Evolutionary conservation across 2,888 invertebrate species (phyloP).

Genomic region (Cantharis rufa): DNA sequence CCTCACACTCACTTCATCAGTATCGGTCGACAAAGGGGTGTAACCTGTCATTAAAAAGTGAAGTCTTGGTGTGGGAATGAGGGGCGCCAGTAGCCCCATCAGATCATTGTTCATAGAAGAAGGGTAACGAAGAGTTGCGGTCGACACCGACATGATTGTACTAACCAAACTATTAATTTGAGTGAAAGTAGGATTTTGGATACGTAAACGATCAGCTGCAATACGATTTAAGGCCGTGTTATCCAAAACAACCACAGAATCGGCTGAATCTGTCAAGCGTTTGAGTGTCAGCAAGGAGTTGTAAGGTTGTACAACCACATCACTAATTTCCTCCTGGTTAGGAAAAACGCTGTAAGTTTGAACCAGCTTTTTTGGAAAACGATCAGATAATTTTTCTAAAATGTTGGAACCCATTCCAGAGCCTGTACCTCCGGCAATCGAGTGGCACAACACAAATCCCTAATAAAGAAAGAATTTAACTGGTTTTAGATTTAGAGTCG

Average conservation of each 20-base stretch:
- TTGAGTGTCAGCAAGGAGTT: constrained; percentile 94
- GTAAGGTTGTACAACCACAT: constrained; percentile 96
- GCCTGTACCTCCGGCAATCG: constrained; percentile 98
- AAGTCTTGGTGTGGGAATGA: constrained; percentile 96
- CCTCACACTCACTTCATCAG: constrained; percentile 76
- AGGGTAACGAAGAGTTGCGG: constrained; percentile 93
- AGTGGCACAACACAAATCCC: constrained; percentile 98
- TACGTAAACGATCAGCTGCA: constrained; percentile 89
- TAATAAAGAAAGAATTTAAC: constrained; percentile 48
- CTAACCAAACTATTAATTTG: constrained; percentile 98
- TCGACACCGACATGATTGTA: constrained; percentile 98
- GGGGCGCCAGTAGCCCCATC: constrained; percentile 89
- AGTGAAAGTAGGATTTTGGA: constrained; percentile 94
- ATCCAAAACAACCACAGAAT: constrained; percentile 96
- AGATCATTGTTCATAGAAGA: constrained; percentile 99
- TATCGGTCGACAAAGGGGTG: constrained; percentile 91
- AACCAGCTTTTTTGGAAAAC: constrained; percentile 96
- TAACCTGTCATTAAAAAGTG: constrained; percentile 99
- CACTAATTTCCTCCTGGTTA: constrained; percentile 94
- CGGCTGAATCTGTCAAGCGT: constrained; percentile 91
- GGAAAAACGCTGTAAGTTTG: constrained; percentile 99
- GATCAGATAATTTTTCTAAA: constrained; percentile 84
- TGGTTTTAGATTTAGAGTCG: not conserved
- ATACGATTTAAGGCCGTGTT: constrained; percentile 96
- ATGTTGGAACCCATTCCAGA: constrained; percentile 99